phyloP scores from a whole-genome alignment of 2,888 invertebrate species.

The Scaptomyza tumidula region DNA sequence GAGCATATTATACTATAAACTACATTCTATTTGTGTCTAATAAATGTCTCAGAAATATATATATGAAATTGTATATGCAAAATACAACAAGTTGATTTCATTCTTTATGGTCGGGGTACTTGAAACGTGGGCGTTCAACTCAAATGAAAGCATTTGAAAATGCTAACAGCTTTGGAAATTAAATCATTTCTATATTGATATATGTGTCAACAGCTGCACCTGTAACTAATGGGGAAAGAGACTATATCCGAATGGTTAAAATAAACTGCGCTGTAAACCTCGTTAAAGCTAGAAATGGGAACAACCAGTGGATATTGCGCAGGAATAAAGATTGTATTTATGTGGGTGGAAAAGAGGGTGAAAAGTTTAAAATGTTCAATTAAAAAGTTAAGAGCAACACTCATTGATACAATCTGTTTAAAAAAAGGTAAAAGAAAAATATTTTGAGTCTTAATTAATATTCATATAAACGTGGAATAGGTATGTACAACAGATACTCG shows the following conservation, averaged over 20 bases:
- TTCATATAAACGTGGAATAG: no score
- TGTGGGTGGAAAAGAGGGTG: no score
- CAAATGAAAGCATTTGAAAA: slow-evolving; percentile 37
- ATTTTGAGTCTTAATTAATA: no score
- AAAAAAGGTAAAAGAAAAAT: no score
- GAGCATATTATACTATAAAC: slow-evolving; percentile 60
- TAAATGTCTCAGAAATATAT: slow-evolving; percentile 79
- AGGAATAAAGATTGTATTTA: no score
- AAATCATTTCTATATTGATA: slow-evolving; percentile 27
- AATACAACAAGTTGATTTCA: slow-evolving; percentile 38
- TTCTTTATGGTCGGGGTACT: slow-evolving; percentile 2
- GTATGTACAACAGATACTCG: no score
- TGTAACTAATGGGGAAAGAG: slow-evolving; percentile 8
- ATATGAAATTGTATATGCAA: slow-evolving; percentile 71
- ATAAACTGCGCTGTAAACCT: slow-evolving; percentile 11
- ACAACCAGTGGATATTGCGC: no score
- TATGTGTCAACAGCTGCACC: slow-evolving; percentile 21
- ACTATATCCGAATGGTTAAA: slow-evolving; percentile 5
- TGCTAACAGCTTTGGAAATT: slow-evolving; percentile 13
- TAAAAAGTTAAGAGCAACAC: no score
- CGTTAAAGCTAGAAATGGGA: slow-evolving; percentile 9
- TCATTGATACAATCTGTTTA: no score
- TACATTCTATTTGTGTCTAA: slow-evolving; percentile 81
- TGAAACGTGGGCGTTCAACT: slow-evolving; percentile 52
- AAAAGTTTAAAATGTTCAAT: no score